A percentile compares a stretch with the other conserved stretches of the same genome.
These are phyloP conservation scores for Mylabris phalerata DNA, from an alignment of 1,140 invertebrate species.

Conservation along the genomic window DNA sequence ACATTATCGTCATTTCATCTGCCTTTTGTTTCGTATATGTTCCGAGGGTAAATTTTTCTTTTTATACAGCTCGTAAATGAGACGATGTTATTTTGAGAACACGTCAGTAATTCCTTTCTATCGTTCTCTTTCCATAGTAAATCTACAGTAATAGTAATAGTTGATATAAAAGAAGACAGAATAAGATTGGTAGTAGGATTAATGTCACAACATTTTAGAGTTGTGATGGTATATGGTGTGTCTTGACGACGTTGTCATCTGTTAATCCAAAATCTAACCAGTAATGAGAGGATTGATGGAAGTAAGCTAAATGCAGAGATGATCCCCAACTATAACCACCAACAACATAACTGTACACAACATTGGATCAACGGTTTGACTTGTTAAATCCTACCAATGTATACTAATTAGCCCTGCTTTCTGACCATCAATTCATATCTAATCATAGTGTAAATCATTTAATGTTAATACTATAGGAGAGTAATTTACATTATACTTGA, in stretches of 20 bases:
- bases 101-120: constrained; percentile 6
- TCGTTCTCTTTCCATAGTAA: too few relatives aligned
- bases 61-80: constrained; percentile 8
- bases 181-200: too few relatives aligned
- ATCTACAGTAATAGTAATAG: too few relatives aligned
- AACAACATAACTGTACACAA: constrained; percentile 7
- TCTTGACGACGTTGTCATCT: too few relatives aligned
- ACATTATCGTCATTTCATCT: constrained; percentile 14
- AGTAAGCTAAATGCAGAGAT: constrained; percentile 9
- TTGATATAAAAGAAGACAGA: too few relatives aligned
- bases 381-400: constrained; percentile 10
- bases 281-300: constrained; percentile 21
- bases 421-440: constrained; percentile 20
- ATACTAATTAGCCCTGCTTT: constrained; percentile 19
- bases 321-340: not conserved
- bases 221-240: too few relatives aligned
- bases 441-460: constrained; percentile 14
- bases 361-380: constrained; percentile 9
- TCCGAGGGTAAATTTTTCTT: constrained; percentile 9
- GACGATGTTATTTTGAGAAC: not conserved
- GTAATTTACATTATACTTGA: too few relatives aligned
- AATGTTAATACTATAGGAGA: not conserved
- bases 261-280: not conserved
- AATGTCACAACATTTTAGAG: too few relatives aligned
- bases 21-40: constrained; percentile 8